phyloP scores from a whole-genome alignment of 2,113 vertebrate species.

The Regulus satrapa region DNA sequence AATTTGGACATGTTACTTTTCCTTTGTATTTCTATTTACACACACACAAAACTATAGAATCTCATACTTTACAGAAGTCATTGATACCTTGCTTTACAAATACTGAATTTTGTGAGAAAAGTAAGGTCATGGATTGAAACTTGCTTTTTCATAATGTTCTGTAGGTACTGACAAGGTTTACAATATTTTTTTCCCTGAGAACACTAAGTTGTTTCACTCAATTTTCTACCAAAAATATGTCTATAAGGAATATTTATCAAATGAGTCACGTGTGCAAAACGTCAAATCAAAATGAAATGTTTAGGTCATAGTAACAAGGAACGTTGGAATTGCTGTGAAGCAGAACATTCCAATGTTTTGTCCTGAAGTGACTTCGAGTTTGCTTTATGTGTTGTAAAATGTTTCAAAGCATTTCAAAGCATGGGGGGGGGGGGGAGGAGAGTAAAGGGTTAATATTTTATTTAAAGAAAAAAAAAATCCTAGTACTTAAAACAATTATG shows the following conservation, averaged over 20 bases:
- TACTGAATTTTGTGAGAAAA: not conserved
- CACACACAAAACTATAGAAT: not conserved
- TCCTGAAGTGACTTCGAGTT: not conserved
- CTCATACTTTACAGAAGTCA: not conserved
- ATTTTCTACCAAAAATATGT: not conserved
- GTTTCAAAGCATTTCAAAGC: not conserved
- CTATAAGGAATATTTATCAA: not conserved
- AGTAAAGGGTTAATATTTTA: not conserved
- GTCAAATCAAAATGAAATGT: not conserved
- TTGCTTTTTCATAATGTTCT: not conserved
- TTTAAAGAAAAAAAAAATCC: not conserved
- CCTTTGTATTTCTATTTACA: not conserved
- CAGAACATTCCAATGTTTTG: not conserved
- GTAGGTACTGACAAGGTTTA: not conserved
- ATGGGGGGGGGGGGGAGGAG: accelerated
- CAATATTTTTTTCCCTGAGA: not conserved
- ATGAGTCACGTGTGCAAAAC: not conserved
- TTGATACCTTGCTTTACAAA: not conserved
- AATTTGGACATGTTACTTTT: not conserved
- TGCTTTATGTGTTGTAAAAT: not conserved
- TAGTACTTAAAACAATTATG: not conserved
- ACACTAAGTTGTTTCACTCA: not conserved
- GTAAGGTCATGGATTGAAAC: not conserved
- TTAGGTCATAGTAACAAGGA: not conserved
- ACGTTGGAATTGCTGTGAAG: not conserved